Evolutionary conservation across 2,888 invertebrate genomes (phyloP).

Genomic region (Lampropteryx suffumata): DNA sequence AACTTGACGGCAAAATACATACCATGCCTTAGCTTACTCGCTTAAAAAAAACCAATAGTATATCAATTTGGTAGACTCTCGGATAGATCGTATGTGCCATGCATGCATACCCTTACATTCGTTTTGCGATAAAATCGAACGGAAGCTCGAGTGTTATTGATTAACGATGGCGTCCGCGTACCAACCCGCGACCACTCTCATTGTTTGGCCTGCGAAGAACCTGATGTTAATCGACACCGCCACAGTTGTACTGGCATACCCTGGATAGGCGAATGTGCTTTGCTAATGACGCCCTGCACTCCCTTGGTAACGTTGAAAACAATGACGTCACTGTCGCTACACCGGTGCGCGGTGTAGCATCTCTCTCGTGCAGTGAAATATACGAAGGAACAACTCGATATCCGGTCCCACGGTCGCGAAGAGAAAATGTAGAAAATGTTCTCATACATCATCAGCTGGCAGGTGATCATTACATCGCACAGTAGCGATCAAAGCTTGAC

Average conservation of each 20-base stretch:
- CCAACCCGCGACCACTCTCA: slow-evolving; percentile 78
- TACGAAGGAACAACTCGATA: slow-evolving; percentile 14
- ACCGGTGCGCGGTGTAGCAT: slow-evolving; percentile 36
- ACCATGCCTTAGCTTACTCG: slow-evolving; percentile 43
- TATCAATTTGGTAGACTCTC: neutral
- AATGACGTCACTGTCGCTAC: slow-evolving; percentile 36
- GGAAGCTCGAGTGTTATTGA: slow-evolving; percentile 65
- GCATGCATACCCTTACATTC: slow-evolving; percentile 38
- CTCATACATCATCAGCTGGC: slow-evolving; percentile 73
- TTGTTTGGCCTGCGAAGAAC: slow-evolving; percentile 74
- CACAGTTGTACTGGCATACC: slow-evolving; percentile 62
- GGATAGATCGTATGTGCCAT: too few species aligned
- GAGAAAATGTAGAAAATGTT: slow-evolving; percentile 75
- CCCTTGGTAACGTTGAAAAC: slow-evolving; percentile 35
- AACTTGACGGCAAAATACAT: slow-evolving; percentile 31
- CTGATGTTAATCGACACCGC: slow-evolving; percentile 69
- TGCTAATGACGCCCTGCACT: slow-evolving; percentile 47
- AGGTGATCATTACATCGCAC: slow-evolving; percentile 68
- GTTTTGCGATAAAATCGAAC: slow-evolving; percentile 52
- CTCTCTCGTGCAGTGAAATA: slow-evolving; percentile 29
- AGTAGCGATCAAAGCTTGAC: slow-evolving; percentile 56
- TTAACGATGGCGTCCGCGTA: slow-evolving; percentile 64
- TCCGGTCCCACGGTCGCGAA: slow-evolving; percentile 42
- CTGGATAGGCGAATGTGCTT: slow-evolving; percentile 64
- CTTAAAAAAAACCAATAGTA: too few species aligned